Evolutionary conservation across 2,888 invertebrate genomes (phyloP).

Genomic region (Callosobruchus maculatus): DNA sequence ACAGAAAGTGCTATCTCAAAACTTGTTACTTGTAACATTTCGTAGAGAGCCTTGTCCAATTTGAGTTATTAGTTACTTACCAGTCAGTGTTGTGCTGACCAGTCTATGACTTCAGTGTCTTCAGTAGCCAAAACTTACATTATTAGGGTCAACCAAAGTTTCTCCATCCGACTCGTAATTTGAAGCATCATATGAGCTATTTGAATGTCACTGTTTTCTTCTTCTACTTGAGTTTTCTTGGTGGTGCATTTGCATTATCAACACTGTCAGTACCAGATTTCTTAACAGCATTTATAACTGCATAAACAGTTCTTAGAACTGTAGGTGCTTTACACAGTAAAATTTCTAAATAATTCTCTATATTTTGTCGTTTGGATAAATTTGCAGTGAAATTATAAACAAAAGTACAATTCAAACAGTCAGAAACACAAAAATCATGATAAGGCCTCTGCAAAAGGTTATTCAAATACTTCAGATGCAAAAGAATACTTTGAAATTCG

Average conservation of each 20-base stretch:
- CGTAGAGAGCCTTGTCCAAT: no score
- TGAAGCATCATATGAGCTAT: constrained; percentile 26
- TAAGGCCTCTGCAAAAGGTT: constrained; percentile 60
- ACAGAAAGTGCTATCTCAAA: no score
- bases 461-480: constrained; percentile 61
- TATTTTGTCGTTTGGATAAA: constrained; percentile 48
- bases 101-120: no score
- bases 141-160: constrained; percentile 10
- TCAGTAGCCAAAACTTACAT: no score
- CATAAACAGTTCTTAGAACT: constrained; percentile 11
- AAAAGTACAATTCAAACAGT: constrained; percentile 71
- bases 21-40: no score
- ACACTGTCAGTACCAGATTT: background rate
- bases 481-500: constrained; percentile 63
- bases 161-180: constrained; percentile 15
- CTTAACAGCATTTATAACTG: constrained; percentile 10
- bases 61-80: no score
- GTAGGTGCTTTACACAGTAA: constrained; percentile 18
- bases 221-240: constrained; percentile 8
- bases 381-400: constrained; percentile 68
- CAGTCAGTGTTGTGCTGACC: no score
- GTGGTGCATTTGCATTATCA: background rate
- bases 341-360: constrained; percentile 27
- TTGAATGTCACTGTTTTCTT: constrained; percentile 18
- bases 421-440: constrained; percentile 55